A percentile compares a stretch with the other conserved stretches of the same genome.
Evolutionary conservation across 2,113 vertebrate species (phyloP).

Genomic region (Carassius carassius): DNA sequence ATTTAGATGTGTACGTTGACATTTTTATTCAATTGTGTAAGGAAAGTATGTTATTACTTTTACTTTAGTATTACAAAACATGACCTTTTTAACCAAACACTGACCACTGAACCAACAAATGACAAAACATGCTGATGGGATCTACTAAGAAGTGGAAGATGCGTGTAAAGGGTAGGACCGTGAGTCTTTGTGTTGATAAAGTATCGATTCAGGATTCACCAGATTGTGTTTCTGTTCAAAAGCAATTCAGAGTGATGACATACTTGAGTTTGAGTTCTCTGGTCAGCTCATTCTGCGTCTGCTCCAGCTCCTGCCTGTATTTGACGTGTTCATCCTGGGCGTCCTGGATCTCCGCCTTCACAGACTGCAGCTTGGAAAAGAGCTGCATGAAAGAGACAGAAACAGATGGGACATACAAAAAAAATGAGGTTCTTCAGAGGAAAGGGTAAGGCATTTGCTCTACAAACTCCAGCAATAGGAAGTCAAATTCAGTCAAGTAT

Average conservation of each 20-base stretch:
- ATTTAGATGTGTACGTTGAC: too few species aligned
- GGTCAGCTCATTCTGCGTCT: constrained; percentile 94
- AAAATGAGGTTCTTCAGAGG: background rate
- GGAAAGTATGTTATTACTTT: too few species aligned
- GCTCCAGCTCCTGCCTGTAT: constrained; percentile 92
- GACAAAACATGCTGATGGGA: background rate
- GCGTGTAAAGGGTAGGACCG: background rate
- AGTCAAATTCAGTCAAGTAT: constrained; percentile 20
- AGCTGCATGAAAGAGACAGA: constrained; percentile 73
- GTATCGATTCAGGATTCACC: too few species aligned
- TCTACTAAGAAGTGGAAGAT: background rate
- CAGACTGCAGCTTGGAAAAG: constrained; percentile 95
- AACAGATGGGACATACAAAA: constrained; percentile 19
- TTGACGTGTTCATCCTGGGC: constrained; percentile 93
- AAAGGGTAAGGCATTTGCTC: background rate
- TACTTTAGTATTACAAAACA: too few species aligned
- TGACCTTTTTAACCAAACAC: background rate
- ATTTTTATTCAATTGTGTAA: too few species aligned
- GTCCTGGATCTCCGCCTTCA: constrained; percentile 95
- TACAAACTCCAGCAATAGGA: constrained; percentile 5
- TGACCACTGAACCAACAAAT: background rate
- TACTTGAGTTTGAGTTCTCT: constrained; percentile 97
- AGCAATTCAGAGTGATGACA: background rate
- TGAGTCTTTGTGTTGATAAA: too few species aligned
- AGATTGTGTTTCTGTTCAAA: too few species aligned